A percentile compares a stretch with the other conserved stretches of the same genome.
These are phyloP conservation scores for Tenebrosternarchus preto DNA, from an alignment of 2,113 vertebrate genomes.

Conservation along the genomic window DNA sequence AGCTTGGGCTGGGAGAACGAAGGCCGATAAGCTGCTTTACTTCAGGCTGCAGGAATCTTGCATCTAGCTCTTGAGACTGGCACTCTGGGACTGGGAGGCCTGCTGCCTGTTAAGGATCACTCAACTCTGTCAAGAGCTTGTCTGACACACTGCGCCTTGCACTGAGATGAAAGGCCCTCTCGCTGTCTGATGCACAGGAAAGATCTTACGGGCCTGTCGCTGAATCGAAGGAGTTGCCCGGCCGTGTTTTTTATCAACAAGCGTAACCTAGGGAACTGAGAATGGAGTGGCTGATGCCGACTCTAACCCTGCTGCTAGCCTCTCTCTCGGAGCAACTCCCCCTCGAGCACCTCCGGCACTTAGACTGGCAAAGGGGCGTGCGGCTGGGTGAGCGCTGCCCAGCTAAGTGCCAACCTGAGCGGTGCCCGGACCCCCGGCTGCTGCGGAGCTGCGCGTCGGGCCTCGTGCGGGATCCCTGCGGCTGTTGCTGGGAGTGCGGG, in stretches of 20 bases:
- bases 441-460: constrained; percentile 54
- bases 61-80: constrained; percentile 28
- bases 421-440: constrained; percentile 49
- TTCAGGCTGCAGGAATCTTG: constrained; percentile 19
- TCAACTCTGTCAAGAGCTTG: constrained; percentile 30
- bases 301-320: constrained; percentile 34
- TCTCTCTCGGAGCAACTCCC: constrained; percentile 34
- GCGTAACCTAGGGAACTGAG: background rate
- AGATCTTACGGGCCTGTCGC: background rate
- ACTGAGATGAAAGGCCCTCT: constrained; percentile 36
- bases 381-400: constrained; percentile 42
- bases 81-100: constrained; percentile 32
- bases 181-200: constrained; percentile 18
- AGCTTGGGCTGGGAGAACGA: constrained; percentile 26
- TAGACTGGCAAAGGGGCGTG: constrained; percentile 49
- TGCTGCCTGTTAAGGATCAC: constrained; percentile 42
- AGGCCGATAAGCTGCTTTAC: constrained; percentile 35
- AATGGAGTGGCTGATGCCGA: constrained; percentile 17
- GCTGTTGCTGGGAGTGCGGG: constrained; percentile 67
- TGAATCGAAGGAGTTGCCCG: background rate
- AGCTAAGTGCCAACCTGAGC: constrained; percentile 51
- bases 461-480: constrained; percentile 54
- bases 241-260: constrained; percentile 9
- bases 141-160: background rate
- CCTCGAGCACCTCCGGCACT: constrained; percentile 39